Evolutionary conservation across 2,113 vertebrate species (phyloP).

Genomic region (Anhinga rufa): DNA sequence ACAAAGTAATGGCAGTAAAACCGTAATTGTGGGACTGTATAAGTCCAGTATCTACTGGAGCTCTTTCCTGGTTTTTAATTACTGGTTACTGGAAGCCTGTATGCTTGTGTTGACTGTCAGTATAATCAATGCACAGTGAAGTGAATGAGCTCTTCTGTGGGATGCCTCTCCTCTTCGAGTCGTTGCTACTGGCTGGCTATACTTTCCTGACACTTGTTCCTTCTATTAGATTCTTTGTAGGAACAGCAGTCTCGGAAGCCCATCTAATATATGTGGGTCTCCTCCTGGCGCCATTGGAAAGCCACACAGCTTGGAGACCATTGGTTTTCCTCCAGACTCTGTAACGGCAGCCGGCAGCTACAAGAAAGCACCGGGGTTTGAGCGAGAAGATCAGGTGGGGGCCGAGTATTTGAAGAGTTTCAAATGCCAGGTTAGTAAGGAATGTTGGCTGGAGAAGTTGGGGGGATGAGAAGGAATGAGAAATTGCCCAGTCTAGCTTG

Average conservation of each 20-base stretch:
- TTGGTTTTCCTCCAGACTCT: constrained; percentile 77
- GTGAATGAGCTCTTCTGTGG: background rate
- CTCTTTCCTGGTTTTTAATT: background rate
- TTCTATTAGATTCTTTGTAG: constrained; percentile 77
- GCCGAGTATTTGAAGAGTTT: constrained; percentile 80
- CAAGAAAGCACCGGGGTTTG: constrained; percentile 93
- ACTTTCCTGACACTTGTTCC: constrained; percentile 34
- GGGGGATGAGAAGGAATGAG: background rate
- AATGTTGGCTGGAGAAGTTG: background rate
- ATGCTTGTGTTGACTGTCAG: background rate
- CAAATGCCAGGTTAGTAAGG: constrained; percentile 79
- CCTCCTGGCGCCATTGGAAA: constrained; percentile 79
- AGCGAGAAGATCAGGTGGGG: constrained; percentile 94
- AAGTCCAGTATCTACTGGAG: background rate
- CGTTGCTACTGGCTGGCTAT: background rate
- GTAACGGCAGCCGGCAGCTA: constrained; percentile 84
- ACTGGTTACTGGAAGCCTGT: background rate
- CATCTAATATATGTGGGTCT: constrained; percentile 75
- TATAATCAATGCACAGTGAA: background rate
- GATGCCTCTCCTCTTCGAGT: background rate
- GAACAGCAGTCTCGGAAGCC: constrained; percentile 79
- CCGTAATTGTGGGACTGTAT: background rate
- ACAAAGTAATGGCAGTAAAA: background rate
- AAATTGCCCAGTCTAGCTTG: background rate
- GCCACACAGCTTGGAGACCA: constrained; percentile 75